Base-by-base conservation (phyloP, 1,140 invertebrate species). In the Piezodorus guildinii region DNA sequence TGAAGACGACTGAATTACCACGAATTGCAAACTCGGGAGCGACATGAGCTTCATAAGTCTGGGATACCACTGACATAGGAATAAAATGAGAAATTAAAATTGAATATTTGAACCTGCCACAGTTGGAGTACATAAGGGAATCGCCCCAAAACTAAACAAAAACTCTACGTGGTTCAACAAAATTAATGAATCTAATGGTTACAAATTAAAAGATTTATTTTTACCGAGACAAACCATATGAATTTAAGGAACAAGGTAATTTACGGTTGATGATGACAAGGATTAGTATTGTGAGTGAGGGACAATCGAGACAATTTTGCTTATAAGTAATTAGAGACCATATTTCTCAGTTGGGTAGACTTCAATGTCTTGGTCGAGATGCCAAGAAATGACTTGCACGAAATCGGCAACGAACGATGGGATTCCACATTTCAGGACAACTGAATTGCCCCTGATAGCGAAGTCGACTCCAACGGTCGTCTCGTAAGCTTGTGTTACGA, bases 11-110 rank as follows among this genome's bases (percentile, higher is more conserved):
- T 51, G 91, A 88, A 75, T 94, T 94, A 60, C 91, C 91, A 61
- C 87, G 81, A 70, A 94, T 94, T 27, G 93, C 90, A 76, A 94
- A 94, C 71, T 92, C 91, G 45, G 90, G 90, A 16, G 90, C 86
- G 60, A 93, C 87, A 75, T 92, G 88, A 21, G 91, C 85, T 74
- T 93, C 88, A 76, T 94, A 94, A 74, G 87, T 87, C 74, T 92
- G 90, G 71, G 86, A 87, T 39, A 94, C 87, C 73, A 95, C 93
- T 94, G 79, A 65, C 77, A 77, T 17, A 39, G 34, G 12, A 10
- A 10, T 39, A 12, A 10, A 39, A 39, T 39, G 12, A 10, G 2
- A 10, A 39, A 12, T 39, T 10, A 39, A 39, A 39, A 10, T 39
- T 39, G 12, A 39, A 39, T 39, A 39, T 39, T 10, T 39, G 12